Percentiles rank a stretch among this genome's conserved stretches.
These are phyloP conservation scores for Pangasius krempfi DNA, from an alignment of 2,797 vertebrate species.

Conservation along the genomic window DNA sequence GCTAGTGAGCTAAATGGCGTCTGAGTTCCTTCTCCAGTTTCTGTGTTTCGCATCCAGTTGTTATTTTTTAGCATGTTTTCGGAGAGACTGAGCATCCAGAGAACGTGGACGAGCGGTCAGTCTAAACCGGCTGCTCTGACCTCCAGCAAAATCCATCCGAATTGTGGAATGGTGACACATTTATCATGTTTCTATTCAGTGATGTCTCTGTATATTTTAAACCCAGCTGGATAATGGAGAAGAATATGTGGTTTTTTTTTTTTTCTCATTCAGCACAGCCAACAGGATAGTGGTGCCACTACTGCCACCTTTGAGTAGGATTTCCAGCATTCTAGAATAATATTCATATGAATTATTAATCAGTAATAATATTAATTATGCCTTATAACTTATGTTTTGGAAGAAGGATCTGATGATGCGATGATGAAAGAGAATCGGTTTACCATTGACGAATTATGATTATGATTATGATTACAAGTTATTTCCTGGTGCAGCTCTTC, in stretches of 20 bases:
- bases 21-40: not conserved
- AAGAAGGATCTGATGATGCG: not conserved
- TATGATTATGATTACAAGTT: no score
- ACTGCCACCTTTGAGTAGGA: not conserved
- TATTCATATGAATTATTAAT: not conserved
- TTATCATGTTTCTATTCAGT: slow-evolving; percentile 6
- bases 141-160: not conserved
- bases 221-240: not conserved
- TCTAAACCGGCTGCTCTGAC: not conserved
- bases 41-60: not conserved
- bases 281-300: not conserved
- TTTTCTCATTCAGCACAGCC: not conserved
- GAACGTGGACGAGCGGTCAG: not conserved
- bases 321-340: not conserved
- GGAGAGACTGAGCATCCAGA: not conserved
- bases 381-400: not conserved
- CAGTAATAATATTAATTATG: not conserved
- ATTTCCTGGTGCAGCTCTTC: not conserved
- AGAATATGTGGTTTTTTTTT: not conserved
- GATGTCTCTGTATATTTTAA: not conserved
- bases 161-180: not conserved
- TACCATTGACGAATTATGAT: no score
- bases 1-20: not conserved
- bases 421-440: not conserved
- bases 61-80: not conserved